These are phyloP conservation scores for Hypolimnas misippus DNA, from an alignment of 2,888 invertebrate species.

Conservation along the genomic window DNA sequence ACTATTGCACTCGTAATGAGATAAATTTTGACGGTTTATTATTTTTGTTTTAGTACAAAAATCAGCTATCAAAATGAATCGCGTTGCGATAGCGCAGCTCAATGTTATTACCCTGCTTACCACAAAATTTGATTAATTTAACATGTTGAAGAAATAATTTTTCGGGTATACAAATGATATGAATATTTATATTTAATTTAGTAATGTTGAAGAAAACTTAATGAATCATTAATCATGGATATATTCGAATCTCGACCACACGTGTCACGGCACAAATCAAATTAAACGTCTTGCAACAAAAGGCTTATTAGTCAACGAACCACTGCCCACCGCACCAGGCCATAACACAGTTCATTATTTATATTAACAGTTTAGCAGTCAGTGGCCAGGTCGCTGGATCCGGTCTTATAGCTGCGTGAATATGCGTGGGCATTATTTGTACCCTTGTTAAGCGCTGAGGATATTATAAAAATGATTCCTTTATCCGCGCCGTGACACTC, in stretches of 20 bases:
- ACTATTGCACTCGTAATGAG: no score
- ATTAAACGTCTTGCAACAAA: conserved; percentile 70
- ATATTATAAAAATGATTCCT: conserved; percentile 84
- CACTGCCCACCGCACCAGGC: conserved; percentile 73
- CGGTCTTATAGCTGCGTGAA: conserved; percentile 81
- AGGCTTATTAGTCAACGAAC: conserved; percentile 76
- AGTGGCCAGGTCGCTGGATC: conserved; percentile 72
- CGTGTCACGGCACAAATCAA: conserved; percentile 48
- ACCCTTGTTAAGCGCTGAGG: conserved; percentile 82
- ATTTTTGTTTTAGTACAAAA: no score
- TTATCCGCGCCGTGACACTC: conserved; percentile 82
- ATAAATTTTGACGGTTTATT: not conserved
- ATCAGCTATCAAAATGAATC: no score
- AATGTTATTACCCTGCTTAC: no score
- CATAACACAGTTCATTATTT: conserved; percentile 84
- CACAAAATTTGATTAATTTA: no score
- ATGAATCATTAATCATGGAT: conserved; percentile 2
- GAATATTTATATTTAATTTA: no score
- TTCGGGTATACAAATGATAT: no score
- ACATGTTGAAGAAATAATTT: no score
- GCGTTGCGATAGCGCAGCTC: no score
- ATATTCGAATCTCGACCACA: conserved; percentile 20
- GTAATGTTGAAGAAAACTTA: no score
- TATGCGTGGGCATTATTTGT: conserved; percentile 83
- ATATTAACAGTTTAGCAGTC: conserved; percentile 84